Evolutionary conservation across 2,113 vertebrate genomes (phyloP), one percentile per base, ranked within the genome.

Genomic region (Hystrix brachyura): DNA sequence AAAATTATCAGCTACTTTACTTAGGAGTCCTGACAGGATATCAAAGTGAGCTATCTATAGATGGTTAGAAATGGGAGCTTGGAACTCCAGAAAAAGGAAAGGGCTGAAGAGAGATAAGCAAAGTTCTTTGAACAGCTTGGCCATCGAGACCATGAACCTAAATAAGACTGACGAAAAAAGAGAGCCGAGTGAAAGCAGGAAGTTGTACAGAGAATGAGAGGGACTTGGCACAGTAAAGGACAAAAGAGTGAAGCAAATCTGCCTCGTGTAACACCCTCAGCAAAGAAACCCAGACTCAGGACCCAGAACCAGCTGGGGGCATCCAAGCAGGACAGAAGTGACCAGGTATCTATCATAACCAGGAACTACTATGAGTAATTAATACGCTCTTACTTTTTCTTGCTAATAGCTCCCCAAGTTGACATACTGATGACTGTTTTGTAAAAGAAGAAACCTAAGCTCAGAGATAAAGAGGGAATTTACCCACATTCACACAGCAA

Each of bases 401-500:
- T 67, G 46, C 90, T 29, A 60, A 51, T 21, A 93, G 32, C 27
- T 62, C 32, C 23, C 8, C 51, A 90, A 53, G 18, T 34, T 53
- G 17, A 51, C 53, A 64, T 59, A 72, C 55, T 9, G 4, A 78
- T 67, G 6, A 2, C 2, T 19, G 12, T 80, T 87, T 69, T 34
- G 67, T 29, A 60, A 67, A 94, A 85, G 64, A 90, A 69, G 43
- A 90, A 67, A 76, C 11, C 46, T 43, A 78, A 95, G 17, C 62
- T 94, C 72, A 69, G 32, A 96, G 53, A 80, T 34, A 72, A 25
- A 29, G 11, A 76, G 15, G 1, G 4, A 83, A 59, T 89, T 86
- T 92, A 25, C 51, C 19, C 27, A 94, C 69, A 32, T 90, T 95
- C 76, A 95, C 71, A 95, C 7, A 94, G 46, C 27, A 64, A 85